phyloP scores from a whole-genome alignment of 2,888 invertebrate genomes.

The Drosophila villosipedis region DNA sequence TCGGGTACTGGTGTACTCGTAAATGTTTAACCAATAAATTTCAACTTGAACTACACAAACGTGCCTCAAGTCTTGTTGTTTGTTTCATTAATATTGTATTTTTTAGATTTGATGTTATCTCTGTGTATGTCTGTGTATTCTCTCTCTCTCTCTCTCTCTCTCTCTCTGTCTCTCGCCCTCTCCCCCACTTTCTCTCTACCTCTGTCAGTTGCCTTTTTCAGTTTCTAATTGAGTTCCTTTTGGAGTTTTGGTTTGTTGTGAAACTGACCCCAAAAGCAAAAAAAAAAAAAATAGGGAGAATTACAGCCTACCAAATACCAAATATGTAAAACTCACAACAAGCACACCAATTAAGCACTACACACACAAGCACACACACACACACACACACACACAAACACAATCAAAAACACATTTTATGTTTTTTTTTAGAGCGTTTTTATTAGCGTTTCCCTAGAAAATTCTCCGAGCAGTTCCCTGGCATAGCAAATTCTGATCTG shows the following conservation, averaged over 20 bases:
- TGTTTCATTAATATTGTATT: constrained; percentile 7
- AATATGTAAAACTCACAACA: constrained; percentile 21
- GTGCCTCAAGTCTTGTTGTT: constrained; percentile 26
- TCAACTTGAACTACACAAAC: constrained; percentile 38
- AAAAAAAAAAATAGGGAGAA: neutral
- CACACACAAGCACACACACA: constrained; percentile 30
- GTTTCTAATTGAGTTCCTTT: constrained; percentile 15
- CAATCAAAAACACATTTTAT: neutral
- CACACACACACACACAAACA: constrained; percentile 13
- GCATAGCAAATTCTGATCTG: constrained; percentile 40
- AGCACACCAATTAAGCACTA: constrained; percentile 53
- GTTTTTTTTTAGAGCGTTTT: constrained; percentile 10
- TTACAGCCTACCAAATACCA: neutral
- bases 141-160: constrained; percentile 1
- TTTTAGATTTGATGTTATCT: constrained; percentile 26
- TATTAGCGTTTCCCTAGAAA: constrained; percentile 16
- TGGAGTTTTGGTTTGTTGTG: constrained; percentile 16
- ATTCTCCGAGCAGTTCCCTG: constrained; percentile 45
- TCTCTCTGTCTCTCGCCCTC: neutral
- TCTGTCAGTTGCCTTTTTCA: constrained; percentile 10
- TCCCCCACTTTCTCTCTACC: neutral
- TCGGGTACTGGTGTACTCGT: constrained; percentile 18
- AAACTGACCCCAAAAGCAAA: constrained; percentile 26
- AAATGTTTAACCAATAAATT: constrained; percentile 54
- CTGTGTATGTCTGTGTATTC: constrained; percentile 10